Conservation (phyloP, 2,888 invertebrate species). For the Ypsolopha sequella region DNA sequence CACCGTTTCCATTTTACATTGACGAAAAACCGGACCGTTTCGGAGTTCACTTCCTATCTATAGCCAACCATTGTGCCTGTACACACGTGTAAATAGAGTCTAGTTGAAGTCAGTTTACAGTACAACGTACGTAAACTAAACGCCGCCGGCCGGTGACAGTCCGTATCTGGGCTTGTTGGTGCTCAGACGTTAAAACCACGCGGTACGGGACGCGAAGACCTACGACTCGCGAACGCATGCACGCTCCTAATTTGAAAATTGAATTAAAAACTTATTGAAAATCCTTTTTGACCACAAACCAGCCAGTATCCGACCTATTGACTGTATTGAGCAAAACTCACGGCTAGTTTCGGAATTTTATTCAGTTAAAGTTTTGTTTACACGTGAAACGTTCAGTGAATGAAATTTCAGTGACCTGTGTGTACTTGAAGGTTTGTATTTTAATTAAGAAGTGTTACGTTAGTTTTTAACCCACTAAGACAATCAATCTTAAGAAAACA, state of each 20-base stretch:
- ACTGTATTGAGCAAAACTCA: background rate
- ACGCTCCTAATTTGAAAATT: slow-evolving; percentile 11
- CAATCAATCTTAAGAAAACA: background rate
- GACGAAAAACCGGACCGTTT: background rate
- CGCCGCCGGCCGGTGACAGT: background rate
- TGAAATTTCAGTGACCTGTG: slow-evolving; percentile 36
- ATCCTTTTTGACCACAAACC: background rate
- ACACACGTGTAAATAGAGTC: background rate
- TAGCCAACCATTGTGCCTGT: background rate
- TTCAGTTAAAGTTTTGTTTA: no score
- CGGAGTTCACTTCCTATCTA: background rate
- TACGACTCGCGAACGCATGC: slow-evolving; percentile 9
- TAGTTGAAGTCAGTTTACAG: no score
- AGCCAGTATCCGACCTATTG: no score
- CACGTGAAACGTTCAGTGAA: slow-evolving; percentile 22
- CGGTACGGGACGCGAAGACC: slow-evolving; percentile 9
- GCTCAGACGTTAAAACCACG: slow-evolving; percentile 6
- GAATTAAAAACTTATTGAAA: slow-evolving; percentile 8
- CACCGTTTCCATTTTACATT: slow-evolving; percentile 6
- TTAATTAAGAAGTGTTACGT: slow-evolving; percentile 7
- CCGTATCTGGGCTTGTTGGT: background rate
- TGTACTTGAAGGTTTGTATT: slow-evolving; percentile 42
- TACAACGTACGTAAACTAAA: no score
- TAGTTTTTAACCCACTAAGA: background rate
- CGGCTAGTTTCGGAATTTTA: no score